Percentiles rank a stretch among this genome's conserved stretches.
phyloP scores from a whole-genome alignment of 2,888 invertebrate species.

The Conchocele bisecta region DNA sequence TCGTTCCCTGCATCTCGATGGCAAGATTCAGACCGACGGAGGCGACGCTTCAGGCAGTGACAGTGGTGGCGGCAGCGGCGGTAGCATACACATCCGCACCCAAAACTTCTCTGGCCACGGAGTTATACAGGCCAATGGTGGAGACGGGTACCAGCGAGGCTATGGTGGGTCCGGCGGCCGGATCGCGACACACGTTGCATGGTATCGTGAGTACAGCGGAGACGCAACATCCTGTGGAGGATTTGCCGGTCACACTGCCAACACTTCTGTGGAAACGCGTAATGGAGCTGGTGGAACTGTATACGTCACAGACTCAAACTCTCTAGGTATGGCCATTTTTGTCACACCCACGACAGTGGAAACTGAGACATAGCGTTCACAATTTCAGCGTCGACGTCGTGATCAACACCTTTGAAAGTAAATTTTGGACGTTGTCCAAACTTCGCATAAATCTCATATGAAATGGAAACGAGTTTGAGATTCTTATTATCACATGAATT shows the following conservation, averaged over 20 bases:
- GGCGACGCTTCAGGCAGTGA: slow-evolving; percentile 50
- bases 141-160: slow-evolving; percentile 55
- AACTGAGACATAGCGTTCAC: no score
- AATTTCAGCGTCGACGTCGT: no score
- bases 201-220: slow-evolving; percentile 68
- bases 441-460: no score
- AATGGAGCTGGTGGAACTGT: slow-evolving; percentile 70
- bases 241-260: slow-evolving; percentile 30
- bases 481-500: no score
- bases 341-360: no score
- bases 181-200: slow-evolving; percentile 65
- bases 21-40: slow-evolving; percentile 62
- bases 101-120: slow-evolving; percentile 74
- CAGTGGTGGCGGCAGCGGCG: slow-evolving; percentile 74
- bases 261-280: slow-evolving; percentile 37
- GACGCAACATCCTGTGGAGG: slow-evolving; percentile 65
- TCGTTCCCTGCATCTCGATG: slow-evolving; percentile 66
- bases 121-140: slow-evolving; percentile 63
- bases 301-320: slow-evolving; percentile 62
- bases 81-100: slow-evolving; percentile 64
- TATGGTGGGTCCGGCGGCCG: slow-evolving; percentile 71
- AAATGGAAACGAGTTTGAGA: no score
- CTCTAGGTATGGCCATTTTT: slow-evolving; percentile 46
- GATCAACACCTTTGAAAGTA: no score
- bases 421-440: no score